phyloP scores from a whole-genome alignment of 2,797 vertebrate species.

The Microcaecilia unicolor region DNA sequence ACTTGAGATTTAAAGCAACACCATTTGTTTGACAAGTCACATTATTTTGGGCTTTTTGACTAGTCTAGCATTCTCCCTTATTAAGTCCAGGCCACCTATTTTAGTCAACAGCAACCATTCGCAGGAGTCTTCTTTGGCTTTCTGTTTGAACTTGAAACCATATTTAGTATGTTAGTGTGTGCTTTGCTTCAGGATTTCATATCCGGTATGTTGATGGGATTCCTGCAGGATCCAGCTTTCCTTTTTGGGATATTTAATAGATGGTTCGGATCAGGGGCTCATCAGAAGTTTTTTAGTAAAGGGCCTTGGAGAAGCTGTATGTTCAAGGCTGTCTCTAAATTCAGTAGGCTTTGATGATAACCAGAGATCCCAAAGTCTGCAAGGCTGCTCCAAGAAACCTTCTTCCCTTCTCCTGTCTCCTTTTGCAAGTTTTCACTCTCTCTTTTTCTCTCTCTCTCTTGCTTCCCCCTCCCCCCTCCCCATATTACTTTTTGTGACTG shows the following conservation, averaged over 20 bases:
- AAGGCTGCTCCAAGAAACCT: neutral
- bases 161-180: conserved; percentile 87
- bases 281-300: conserved; percentile 21
- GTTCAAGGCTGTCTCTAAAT: conserved; percentile 7
- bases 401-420: neutral
- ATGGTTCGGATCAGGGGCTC: conserved; percentile 25
- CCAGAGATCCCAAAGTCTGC: conserved; percentile 34
- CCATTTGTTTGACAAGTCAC: too few species aligned
- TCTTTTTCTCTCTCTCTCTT: neutral
- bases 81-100: conserved; percentile 17
- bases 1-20: too few species aligned
- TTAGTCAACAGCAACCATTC: conserved; percentile 33
- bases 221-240: conserved; percentile 74
- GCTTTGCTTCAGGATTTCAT: conserved; percentile 58
- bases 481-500: too few species aligned
- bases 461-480: neutral
- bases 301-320: neutral
- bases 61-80: too few species aligned
- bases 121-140: conserved; percentile 22
- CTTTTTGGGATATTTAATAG: conserved; percentile 63
- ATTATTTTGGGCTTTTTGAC: too few species aligned
- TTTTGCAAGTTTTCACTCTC: too few species aligned
- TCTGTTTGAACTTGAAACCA: conserved; percentile 59
- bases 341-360: conserved; percentile 41
- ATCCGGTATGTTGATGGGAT: conserved; percentile 78